Evolutionary conservation across 1,140 invertebrate genomes (phyloP), one percentile per base, ranked within the genome.

Genomic region (Panulirus ornatus): DNA sequence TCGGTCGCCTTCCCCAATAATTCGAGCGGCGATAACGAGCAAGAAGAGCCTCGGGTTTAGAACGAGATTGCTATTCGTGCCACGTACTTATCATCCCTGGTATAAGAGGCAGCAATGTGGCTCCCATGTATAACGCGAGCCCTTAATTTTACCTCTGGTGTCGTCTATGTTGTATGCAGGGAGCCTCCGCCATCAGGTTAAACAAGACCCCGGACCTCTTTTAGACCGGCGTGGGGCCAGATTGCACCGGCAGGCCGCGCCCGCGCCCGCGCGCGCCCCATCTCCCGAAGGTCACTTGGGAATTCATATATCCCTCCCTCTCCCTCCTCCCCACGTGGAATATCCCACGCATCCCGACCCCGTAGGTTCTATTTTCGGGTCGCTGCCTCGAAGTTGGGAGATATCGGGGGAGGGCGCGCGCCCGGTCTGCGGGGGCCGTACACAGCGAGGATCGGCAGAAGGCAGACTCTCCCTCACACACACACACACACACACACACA

Each of bases 61-160:
- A 42, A 36, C 38, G 44, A 47, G 36, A 88, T 88, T 81, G 82
- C 76, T 88, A 88, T 88, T 88, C 86, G 82, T 88, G 54, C 76
- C 76, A n/a, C 27, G 86, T 42, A 30, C 38, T 79, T 81, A 66
- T 81, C 47, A 27, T 40, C 76, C 51, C 76, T 70, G 36, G 86
- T 70, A 73, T 88, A 88, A 88, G 70, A 87, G 84, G 84, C 84
- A 78, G 73, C 84, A 78, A 76, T 87, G 79, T 87, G 86, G 86
- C 76, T 30, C 47, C 73, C 86, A 88, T 71, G 86, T 81, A 88
- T 88, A 88, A 66, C 86, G 38, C 84, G 14, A 42, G 36, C 58
- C 42, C 76, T 88, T 81, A 88, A 88, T 88, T 82, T 88, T 88
- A 87, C 84, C 84, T 44, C 75, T 16, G 71, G 84, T 87, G 84